Percentiles rank a stretch among this genome's conserved stretches.
phyloP scores from a whole-genome alignment of 2,797 vertebrate genomes.

The Pipistrellus nathusii region DNA sequence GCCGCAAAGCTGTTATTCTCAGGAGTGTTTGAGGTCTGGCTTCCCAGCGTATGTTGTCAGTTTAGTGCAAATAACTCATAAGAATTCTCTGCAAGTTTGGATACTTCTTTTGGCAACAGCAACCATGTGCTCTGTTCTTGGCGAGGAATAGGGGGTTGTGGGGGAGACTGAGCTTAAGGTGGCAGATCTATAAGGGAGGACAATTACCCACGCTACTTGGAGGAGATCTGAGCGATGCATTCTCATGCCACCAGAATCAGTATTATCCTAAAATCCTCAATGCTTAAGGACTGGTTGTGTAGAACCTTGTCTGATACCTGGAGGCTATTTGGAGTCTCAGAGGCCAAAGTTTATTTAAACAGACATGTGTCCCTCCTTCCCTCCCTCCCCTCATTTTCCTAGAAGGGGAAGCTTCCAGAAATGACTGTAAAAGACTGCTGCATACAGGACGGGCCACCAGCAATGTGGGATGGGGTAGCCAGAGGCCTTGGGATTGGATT shows the following conservation, averaged over 20 bases:
- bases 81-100: background rate
- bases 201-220: background rate
- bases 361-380: background rate
- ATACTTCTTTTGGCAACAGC: background rate
- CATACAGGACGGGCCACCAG: background rate
- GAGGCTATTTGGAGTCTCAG: background rate
- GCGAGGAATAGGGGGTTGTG: background rate
- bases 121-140: background rate
- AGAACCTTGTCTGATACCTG: background rate
- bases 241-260: background rate
- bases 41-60: background rate
- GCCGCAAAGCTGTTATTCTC: background rate
- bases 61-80: background rate
- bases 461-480: background rate
- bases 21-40: background rate
- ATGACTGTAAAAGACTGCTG: background rate
- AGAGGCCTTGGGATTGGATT: background rate
- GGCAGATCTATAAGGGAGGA: background rate
- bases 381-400: background rate
- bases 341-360: background rate
- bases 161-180: no score
- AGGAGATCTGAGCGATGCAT: background rate
- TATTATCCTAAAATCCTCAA: background rate
- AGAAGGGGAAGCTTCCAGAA: constrained; percentile 10
- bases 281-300: fast-evolving